Evolutionary conservation across 2,888 invertebrate genomes (phyloP), one percentile per base, ranked within the genome.

Genomic region (Chymomyza fuscimana): DNA sequence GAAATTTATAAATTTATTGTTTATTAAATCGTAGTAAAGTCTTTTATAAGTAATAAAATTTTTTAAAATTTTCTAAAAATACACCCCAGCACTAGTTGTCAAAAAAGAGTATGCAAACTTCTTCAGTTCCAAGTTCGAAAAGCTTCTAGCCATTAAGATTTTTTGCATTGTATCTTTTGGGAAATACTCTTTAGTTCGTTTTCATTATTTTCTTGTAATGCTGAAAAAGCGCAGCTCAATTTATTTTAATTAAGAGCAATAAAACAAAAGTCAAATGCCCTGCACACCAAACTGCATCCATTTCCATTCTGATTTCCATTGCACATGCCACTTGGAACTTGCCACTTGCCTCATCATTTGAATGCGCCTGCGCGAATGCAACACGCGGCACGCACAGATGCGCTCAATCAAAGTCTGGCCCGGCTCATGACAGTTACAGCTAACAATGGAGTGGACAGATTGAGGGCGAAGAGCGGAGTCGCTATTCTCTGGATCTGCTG

Each of bases 211-310:
- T 81, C 86, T 87, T 83, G 88, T 82, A 87, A 81, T 86, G 73
- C 78, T 87, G 82, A 85, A 84, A 89, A 89, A 89, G 89, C 90
- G 90, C 90, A 90, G 86, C 88, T 90, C 89, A 90, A 90, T 90
- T 90, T 90, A 90, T 90, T 89, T 90, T 88, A 90, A 90, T 90
- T 90, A 89, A 90, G 89, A 89, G 89, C 89, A 90, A 90, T 90
- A 89, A 90, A 90, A 85, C 70, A 56, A 59, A 72, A 54, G 65
- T 15, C 29, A 25, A 16, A 56, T 56, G 16, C 19, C 2, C 5
- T 56, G 12, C 12, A 12, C 16, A 56, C 16, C 32, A 32, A 32
- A 54, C 54, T 54, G 15, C 61, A 61, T 32, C 56, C 51, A 59
- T 40, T 10, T 65, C 61, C 65, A 6, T 61, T 51, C 7, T 9